phyloP scores from a whole-genome alignment of 2,888 invertebrate species.

The Mayetiola destructor region DNA sequence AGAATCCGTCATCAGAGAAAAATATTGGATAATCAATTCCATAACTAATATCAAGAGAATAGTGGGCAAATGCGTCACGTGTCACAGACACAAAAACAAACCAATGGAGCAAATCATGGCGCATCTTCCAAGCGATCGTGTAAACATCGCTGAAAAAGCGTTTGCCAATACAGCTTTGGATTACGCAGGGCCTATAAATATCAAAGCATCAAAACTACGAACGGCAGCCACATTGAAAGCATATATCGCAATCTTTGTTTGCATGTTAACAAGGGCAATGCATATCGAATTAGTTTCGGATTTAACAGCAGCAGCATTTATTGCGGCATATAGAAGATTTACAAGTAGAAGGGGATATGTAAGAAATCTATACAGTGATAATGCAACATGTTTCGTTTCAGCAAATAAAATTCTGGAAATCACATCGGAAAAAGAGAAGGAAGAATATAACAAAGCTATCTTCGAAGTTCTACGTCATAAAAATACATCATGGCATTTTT shows the following conservation, averaged over 20 bases:
- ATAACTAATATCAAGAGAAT: neutral
- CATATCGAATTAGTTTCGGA: neutral
- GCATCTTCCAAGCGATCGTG: neutral
- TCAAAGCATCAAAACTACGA: conserved; percentile 15
- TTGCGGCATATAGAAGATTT: conserved; percentile 21
- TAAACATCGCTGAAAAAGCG: conserved; percentile 10
- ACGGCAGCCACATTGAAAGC: conserved; percentile 18
- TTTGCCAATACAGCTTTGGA: conserved; percentile 17
- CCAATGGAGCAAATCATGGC: neutral
- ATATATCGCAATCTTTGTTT: conserved; percentile 20
- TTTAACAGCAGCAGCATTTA: conserved; percentile 18
- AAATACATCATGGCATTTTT: conserved; percentile 24
- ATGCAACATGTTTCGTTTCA: conserved; percentile 23
- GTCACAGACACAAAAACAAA: neutral
- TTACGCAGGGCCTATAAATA: conserved; percentile 17
- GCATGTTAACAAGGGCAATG: conserved; percentile 15
- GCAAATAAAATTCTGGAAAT: conserved; percentile 19
- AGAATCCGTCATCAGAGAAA: neutral
- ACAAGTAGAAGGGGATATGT: conserved; percentile 20
- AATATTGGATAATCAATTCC: neutral
- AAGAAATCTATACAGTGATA: conserved; percentile 20
- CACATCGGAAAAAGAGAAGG: neutral
- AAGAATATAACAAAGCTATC: neutral
- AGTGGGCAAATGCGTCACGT: neutral
- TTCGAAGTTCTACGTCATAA: neutral